Base-by-base conservation (phyloP, 2,113 vertebrate species). In the Pterocles burchelli region DNA sequence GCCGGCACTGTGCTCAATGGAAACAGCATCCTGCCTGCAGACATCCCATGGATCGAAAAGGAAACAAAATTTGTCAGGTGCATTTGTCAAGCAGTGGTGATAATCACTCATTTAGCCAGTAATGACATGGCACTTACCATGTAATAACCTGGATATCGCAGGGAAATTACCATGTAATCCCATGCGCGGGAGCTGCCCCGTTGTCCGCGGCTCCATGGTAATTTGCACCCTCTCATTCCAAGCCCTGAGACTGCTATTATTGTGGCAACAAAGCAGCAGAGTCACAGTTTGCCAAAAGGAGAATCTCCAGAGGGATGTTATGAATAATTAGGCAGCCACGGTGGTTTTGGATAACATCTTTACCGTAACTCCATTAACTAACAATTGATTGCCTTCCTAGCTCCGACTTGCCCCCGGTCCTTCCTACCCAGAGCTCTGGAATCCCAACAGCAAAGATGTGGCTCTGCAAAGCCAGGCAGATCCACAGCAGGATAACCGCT, bases 91-190 rank as follows among this genome's bases (percentile, higher is more conserved):
- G 95, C 91, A 61, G 80, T 75, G 89, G 80, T 90, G 95, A 93
- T 93, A 94, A 97, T 96, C 85, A 76, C 82, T 93, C 95, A 93
- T 96, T 96, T 93, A 96, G 94, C 86, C 78, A 26, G 61, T 46
- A 96, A 97, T 79, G 93, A 95, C 95, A 94, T 83, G 94, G 91
- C 95, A 94, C 91, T 97, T 96, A 89, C 86, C 54, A 65, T 48
- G 95, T 94, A 97, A 97, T 96, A 95, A 96, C 83, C 88, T 93
- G 81, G 75, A 84, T 96, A 96, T 93, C 88, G 92, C 95, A 94
- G 88, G 95, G 95, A 96, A 97, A 97, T 96, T 73, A 71, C 95
- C 93, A 89, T 96, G 95, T 96, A 97, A 97, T 95, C 88, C 95
- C 89, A 65, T 49, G 90, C 87, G 73, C 2, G 10, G 82, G n/a